These are phyloP conservation scores for Nephila pilipes DNA, from an alignment of 1,140 invertebrate genomes.

Conservation along the genomic window DNA sequence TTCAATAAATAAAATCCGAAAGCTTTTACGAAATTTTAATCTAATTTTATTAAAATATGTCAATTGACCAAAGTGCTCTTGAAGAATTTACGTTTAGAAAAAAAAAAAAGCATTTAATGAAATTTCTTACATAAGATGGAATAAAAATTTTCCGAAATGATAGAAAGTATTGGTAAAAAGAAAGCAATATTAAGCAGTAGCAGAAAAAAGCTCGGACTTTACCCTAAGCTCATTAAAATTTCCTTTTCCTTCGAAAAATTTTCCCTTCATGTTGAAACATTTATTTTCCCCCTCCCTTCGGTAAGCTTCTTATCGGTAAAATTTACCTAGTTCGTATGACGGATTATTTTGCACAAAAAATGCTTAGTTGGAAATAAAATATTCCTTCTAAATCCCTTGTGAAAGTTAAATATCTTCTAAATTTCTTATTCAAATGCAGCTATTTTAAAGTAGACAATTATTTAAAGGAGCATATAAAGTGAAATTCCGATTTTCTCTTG, in stretches of 20 bases:
- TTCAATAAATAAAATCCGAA: background rate
- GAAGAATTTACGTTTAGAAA: too few relatives aligned
- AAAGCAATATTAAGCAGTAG: background rate
- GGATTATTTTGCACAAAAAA: background rate
- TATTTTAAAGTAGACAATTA: background rate
- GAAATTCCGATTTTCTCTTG: background rate
- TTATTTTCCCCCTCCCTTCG: background rate
- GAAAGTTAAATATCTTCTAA: background rate
- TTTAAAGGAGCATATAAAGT: background rate
- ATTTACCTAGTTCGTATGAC: background rate
- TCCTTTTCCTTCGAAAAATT: background rate
- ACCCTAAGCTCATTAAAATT: constrained; percentile 40
- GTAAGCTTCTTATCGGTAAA: constrained; percentile 37
- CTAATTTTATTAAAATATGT: background rate
- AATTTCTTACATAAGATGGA: background rate
- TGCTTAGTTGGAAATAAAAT: background rate
- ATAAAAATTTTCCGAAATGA: background rate
- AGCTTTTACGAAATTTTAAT: background rate
- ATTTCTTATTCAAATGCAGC: background rate
- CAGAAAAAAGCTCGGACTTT: background rate
- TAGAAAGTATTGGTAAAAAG: constrained; percentile 27
- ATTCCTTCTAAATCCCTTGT: background rate
- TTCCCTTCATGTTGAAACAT: constrained; percentile 12
- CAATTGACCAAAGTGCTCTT: background rate
- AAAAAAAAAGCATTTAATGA: constrained; percentile 14